phyloP scores from a whole-genome alignment of 64 coral and sea anemone genomes.

The Montipora cactus region DNA sequence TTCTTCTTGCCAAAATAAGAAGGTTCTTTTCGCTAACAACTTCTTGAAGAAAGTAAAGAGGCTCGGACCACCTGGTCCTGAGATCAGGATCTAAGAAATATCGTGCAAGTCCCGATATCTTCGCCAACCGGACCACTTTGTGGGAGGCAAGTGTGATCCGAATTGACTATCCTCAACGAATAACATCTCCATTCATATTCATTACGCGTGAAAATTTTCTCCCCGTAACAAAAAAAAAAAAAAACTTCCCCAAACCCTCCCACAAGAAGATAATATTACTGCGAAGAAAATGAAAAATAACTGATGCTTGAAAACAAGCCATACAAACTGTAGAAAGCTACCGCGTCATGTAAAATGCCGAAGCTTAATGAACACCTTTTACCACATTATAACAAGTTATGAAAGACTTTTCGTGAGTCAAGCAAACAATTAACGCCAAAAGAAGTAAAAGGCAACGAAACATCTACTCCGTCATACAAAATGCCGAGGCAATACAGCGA shows the following conservation, averaged over 20 bases:
- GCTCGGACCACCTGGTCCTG: background rate
- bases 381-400: too few relatives aligned
- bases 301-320: background rate
- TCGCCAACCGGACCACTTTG: constrained; percentile 33
- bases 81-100: constrained; percentile 14
- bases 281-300: background rate
- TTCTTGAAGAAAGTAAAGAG: constrained; percentile 27
- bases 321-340: constrained; percentile 12
- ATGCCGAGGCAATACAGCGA: background rate
- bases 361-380: background rate
- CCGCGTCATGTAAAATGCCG: background rate
- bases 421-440: too few relatives aligned
- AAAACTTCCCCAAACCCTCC: constrained; percentile 59
- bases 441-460: too few relatives aligned
- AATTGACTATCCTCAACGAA: constrained; percentile 26
- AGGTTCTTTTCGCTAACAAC: constrained; percentile 40
- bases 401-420: too few relatives aligned
- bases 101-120: constrained; percentile 33
- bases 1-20: constrained; percentile 30
- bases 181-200: constrained; percentile 12
- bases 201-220: background rate
- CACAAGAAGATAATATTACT: constrained; percentile 61
- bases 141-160: constrained; percentile 6
- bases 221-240: constrained; percentile 49
- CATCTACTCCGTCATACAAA: too few relatives aligned